phyloP scores from a whole-genome alignment of 2,797 vertebrate genomes.

The Artibeus jamaicensis region DNA sequence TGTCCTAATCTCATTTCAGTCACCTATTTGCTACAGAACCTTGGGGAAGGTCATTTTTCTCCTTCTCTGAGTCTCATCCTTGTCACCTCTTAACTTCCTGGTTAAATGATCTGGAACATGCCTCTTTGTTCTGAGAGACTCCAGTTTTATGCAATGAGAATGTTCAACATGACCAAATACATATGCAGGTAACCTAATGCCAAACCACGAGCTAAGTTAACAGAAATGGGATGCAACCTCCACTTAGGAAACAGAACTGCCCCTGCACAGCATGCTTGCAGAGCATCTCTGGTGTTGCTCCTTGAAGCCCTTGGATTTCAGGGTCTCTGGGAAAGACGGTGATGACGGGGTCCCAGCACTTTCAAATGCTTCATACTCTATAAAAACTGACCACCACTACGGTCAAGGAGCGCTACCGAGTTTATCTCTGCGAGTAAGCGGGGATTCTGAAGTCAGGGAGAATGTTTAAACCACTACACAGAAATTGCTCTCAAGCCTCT shows the following conservation, averaged over 20 bases:
- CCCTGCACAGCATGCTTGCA: fast-evolving
- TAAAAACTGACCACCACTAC: neutral
- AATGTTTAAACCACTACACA: neutral
- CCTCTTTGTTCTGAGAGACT: neutral
- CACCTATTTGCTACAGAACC: neutral
- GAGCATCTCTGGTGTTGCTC: neutral
- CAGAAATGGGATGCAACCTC: neutral
- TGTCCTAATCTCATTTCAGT: neutral
- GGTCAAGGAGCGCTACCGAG: neutral
- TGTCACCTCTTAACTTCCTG: neutral
- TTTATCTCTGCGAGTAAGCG: neutral
- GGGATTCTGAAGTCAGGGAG: neutral
- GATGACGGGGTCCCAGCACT: fast-evolving
- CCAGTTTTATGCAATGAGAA: neutral
- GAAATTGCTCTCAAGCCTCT: neutral
- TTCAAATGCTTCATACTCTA: fast-evolving
- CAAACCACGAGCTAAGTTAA: neutral
- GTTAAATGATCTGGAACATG: neutral
- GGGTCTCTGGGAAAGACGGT: neutral
- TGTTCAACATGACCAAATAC: neutral
- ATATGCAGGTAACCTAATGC: neutral
- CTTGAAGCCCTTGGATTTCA: neutral
- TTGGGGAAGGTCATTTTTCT: neutral
- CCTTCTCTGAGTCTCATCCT: neutral
- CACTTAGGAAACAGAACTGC: neutral